These are phyloP conservation scores for Lates calcarifer DNA, from an alignment of 2,113 vertebrate species.

Conservation along the genomic window DNA sequence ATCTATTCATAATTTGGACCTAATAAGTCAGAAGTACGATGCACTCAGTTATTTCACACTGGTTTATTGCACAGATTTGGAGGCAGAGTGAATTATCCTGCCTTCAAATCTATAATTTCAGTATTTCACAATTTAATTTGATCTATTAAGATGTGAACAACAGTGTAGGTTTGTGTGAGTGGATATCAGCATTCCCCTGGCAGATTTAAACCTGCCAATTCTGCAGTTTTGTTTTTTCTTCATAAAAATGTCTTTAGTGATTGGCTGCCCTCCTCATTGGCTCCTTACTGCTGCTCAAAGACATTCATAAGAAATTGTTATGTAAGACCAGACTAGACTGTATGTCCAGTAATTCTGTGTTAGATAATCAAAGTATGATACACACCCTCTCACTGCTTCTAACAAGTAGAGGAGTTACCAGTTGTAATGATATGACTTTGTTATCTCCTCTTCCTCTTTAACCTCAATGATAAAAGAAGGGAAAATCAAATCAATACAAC, in stretches of 20 bases:
- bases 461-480: constrained; percentile 16
- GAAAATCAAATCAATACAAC: background rate
- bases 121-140: background rate
- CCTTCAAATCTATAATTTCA: too few species aligned
- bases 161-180: background rate
- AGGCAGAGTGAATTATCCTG: background rate
- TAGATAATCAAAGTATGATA: constrained; percentile 19
- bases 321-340: background rate
- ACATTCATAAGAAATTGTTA: background rate
- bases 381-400: background rate
- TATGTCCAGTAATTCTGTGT: background rate
- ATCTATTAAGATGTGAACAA: background rate
- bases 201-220: background rate
- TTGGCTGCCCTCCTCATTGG: background rate
- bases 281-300: constrained; percentile 13
- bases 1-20: too few species aligned
- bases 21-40: too few species aligned
- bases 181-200: background rate
- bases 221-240: background rate
- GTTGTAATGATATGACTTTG: background rate
- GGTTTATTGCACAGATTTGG: too few species aligned
- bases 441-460: constrained; percentile 30
- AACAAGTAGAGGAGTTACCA: background rate
- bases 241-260: background rate
- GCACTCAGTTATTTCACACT: too few species aligned